phyloP scores from a whole-genome alignment of 1,140 invertebrate genomes.

The Caenorhabditis latens region DNA sequence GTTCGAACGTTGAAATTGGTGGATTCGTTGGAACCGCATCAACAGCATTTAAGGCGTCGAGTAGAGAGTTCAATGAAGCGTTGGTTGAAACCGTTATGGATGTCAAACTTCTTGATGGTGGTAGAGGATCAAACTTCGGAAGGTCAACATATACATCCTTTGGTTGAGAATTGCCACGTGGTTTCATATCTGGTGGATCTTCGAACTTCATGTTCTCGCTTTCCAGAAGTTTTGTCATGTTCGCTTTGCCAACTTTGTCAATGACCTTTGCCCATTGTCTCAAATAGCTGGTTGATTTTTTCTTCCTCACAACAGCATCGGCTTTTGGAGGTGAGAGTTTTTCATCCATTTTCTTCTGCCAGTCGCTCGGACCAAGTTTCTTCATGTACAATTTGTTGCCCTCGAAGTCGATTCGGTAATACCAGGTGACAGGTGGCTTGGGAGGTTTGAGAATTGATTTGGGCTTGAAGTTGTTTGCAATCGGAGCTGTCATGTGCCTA shows the following conservation, averaged over 20 bases:
- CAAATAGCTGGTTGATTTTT: not conserved
- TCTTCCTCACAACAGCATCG: not conserved
- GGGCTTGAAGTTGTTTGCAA: not conserved
- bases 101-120: constrained; percentile 4
- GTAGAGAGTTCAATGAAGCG: not conserved
- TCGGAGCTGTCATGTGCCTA: not conserved
- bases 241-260: not conserved
- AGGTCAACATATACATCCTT: not conserved
- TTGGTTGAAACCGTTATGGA: not conserved
- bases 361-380: constrained; percentile 11
- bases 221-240: not conserved
- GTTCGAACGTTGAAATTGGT: not conserved
- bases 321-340: not conserved
- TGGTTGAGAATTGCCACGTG: not conserved
- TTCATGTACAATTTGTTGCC: constrained; percentile 20
- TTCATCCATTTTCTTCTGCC: constrained; percentile 4
- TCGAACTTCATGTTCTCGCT: not conserved
- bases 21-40: not conserved
- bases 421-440: not conserved
- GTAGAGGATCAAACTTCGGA: not conserved
- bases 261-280: not conserved
- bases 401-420: not conserved
- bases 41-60: not conserved
- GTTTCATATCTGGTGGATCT: not conserved
- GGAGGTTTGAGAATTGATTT: constrained; percentile 28